A percentile compares a stretch with the other conserved stretches of the same genome.
These are phyloP conservation scores for Pteropus alecto DNA, from an alignment of 2,113 vertebrate species.

Conservation along the genomic window DNA sequence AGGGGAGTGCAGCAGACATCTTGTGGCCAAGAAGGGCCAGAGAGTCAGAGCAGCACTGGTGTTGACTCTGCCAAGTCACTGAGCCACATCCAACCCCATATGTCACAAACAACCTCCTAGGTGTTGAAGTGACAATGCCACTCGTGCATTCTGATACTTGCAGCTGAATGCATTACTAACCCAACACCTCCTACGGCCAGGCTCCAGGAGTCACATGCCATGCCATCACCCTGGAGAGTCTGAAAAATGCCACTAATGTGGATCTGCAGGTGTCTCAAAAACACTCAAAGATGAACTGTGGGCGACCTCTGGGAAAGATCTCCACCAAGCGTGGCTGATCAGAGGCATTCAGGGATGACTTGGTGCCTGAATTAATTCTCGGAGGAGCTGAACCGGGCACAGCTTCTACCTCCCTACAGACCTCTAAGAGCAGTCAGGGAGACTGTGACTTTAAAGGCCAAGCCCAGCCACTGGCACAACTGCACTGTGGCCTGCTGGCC, in stretches of 20 bases:
- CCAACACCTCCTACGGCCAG: neutral
- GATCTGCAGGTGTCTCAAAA: neutral
- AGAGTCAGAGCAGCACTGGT: neutral
- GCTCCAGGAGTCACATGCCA: neutral
- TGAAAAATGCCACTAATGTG: neutral
- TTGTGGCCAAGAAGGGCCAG: neutral
- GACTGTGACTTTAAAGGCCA: neutral
- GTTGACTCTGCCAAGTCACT: neutral
- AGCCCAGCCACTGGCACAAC: neutral
- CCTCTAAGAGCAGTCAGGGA: neutral
- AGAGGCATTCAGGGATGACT: neutral
- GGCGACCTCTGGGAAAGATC: neutral
- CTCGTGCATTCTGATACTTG: neutral
- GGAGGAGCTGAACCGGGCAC: neutral
- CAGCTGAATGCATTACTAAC: neutral
- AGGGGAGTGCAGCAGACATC: neutral
- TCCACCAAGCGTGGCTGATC: neutral
- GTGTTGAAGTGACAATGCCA: neutral
- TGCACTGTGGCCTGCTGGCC: neutral
- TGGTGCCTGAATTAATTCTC: neutral
- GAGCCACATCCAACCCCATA: neutral
- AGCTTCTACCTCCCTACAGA: neutral
- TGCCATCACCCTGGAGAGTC: neutral
- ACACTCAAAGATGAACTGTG: neutral
- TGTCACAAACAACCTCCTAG: neutral